These are phyloP conservation scores for Acrobasis repandana DNA, from an alignment of 2,888 invertebrate species.

Conservation along the genomic window DNA sequence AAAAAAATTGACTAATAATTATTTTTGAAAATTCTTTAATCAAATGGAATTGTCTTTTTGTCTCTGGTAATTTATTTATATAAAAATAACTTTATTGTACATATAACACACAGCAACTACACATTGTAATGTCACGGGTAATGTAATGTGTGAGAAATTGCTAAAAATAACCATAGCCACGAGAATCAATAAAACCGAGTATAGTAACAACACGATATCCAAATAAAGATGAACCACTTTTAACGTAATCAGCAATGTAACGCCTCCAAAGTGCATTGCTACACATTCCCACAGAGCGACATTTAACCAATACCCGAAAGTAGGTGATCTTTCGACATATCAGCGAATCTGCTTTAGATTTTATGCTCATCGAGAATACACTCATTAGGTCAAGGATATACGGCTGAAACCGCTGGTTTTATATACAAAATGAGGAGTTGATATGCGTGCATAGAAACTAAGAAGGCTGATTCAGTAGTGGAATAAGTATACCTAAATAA, in stretches of 20 bases:
- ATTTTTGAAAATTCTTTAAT: no score
- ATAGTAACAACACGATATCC: neutral
- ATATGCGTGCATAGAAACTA: no score
- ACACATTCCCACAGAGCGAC: constrained; percentile 6
- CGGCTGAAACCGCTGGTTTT: neutral
- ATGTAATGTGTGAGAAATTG: no score
- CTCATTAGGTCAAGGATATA: neutral
- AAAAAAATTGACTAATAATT: no score
- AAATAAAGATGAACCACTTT: constrained; percentile 4
- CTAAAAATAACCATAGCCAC: neutral
- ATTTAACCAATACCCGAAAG: constrained; percentile 15
- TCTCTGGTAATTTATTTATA: no score
- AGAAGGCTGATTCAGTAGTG: no score
- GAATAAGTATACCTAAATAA: no score
- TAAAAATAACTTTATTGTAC: no score
- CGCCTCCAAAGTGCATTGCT: constrained; percentile 2
- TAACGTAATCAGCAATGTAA: constrained; percentile 4
- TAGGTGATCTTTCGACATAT: constrained; percentile 12
- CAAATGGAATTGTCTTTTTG: no score
- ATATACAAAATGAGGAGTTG: no score
- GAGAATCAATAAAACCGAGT: neutral
- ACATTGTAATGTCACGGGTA: no score
- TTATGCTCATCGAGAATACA: neutral
- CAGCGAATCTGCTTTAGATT: constrained; percentile 1
- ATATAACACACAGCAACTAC: no score